Evolutionary conservation across 2,113 vertebrate species (phyloP).

Genomic region (Melospiza melodia): DNA sequence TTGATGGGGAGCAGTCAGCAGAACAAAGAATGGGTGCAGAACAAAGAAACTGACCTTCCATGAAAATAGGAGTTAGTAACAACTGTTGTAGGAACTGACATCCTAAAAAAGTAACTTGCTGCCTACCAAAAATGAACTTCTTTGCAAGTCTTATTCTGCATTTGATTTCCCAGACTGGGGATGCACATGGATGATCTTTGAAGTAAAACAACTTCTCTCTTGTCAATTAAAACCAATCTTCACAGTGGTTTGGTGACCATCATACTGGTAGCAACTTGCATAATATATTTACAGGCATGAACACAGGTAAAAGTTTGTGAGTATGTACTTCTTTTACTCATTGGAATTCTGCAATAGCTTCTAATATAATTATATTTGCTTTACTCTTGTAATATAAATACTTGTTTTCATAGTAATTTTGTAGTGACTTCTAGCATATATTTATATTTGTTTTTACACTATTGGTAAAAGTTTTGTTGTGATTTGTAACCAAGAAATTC

Average conservation of each 20-base stretch:
- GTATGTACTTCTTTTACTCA: background rate
- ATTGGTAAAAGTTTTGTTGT: background rate
- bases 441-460: background rate
- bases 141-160: background rate
- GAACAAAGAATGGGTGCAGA: background rate
- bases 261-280: background rate
- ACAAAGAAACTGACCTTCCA: background rate
- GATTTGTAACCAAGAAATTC: background rate
- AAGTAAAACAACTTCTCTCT: background rate
- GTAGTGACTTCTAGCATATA: background rate
- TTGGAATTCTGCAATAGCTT: background rate
- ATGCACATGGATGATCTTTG: background rate
- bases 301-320: background rate
- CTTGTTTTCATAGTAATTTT: background rate
- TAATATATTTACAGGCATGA: background rate
- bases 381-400: background rate
- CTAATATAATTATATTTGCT: background rate
- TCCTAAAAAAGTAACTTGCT: background rate
- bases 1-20: background rate
- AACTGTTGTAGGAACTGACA: background rate
- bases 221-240: fast-evolving
- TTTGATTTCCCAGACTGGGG: background rate
- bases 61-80: background rate
- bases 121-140: background rate
- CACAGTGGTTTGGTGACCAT: background rate